Evolutionary conservation across 53 echinoderm and acorn worm genomes (phyloP).

Genomic region (Henricia sp.): DNA sequence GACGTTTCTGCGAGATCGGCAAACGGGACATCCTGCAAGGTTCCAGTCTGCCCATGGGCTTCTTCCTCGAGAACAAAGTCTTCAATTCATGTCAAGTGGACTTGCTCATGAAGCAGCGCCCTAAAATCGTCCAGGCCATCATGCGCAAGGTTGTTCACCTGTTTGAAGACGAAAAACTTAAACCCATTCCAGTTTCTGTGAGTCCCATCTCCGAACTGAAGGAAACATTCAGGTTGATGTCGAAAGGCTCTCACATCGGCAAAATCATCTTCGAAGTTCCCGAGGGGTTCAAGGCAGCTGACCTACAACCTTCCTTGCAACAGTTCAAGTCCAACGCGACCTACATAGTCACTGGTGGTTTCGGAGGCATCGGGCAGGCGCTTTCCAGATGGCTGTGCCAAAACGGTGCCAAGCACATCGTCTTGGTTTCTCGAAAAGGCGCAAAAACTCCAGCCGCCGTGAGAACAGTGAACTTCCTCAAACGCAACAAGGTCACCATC

Average conservation of each 20-base stretch:
- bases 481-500: conserved; percentile 62
- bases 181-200: conserved; percentile 72
- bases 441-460: conserved; percentile 56
- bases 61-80: conserved; percentile 74
- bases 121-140: conserved; percentile 52
- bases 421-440: conserved; percentile 72
- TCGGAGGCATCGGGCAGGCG: conserved; percentile 75
- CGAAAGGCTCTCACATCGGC: conserved; percentile 58
- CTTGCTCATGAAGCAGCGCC: conserved; percentile 57
- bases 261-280: conserved; percentile 67
- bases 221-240: conserved; percentile 51
- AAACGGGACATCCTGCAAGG: conserved; percentile 58
- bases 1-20: conserved; percentile 78
- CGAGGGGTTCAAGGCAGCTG: conserved; percentile 66
- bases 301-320: conserved; percentile 51
- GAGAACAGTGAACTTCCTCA: conserved; percentile 72
- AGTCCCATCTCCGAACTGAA: conserved; percentile 57
- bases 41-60: conserved; percentile 67
- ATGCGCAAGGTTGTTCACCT: conserved; percentile 66
- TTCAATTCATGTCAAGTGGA: conserved; percentile 81
- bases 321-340: conserved; percentile 68
- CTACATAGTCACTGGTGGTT: conserved; percentile 86
- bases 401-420: conserved; percentile 87
- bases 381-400: conserved; percentile 83
- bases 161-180: conserved; percentile 62